Base-by-base conservation (phyloP, 2,888 invertebrate species). In the Tuta absoluta region DNA sequence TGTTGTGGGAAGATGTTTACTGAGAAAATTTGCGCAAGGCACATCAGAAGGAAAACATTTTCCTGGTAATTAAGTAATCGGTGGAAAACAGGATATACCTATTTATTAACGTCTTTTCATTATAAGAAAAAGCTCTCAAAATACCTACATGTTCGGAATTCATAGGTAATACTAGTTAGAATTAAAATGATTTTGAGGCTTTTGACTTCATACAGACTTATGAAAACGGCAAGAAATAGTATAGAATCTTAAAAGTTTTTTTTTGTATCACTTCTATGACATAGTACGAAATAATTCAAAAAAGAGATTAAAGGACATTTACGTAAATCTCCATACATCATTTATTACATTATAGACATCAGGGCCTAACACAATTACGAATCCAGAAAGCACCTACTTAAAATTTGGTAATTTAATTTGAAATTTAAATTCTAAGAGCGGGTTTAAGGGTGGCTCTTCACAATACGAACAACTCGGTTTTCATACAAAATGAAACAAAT, bases 401-500 rank as follows among this genome's bases (percentile, higher is more conserved):
- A 61, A 59, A 48, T 61, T 61, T 24, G 24, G 61, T 48, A 61
- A 48, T 61, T 49, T 33, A 48, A 65, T 65, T 61, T 65, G 41
- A 61, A 62, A 48, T 65, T 62, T 56, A 65, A 65, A 62, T 62
- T 62, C 45, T 45, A 57, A 48, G 41, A 61, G 33, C 21, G 45
- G 21, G 45, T 65, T 33, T 65, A n/a, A 21, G n/a, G 23, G 23
- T 12, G 21, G 33, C 14, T 56, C 33, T 28, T 56, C 48, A 57
- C 56, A 62, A 62, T 62, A 33, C 62, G 21, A 28, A 12, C 38
- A 41, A 38, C 62, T 33, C 59, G 58, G 65, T 48, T 63, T 59
- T 49, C 65, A 63, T 65, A 63, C 62, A 65, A 57, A 62, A 65
- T 63, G 59, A 63, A 49, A 58, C 63, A 24, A 65, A 59, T 56